Base-by-base conservation (phyloP, 2,888 invertebrate genomes). In the Cryptus viduatorius region DNA sequence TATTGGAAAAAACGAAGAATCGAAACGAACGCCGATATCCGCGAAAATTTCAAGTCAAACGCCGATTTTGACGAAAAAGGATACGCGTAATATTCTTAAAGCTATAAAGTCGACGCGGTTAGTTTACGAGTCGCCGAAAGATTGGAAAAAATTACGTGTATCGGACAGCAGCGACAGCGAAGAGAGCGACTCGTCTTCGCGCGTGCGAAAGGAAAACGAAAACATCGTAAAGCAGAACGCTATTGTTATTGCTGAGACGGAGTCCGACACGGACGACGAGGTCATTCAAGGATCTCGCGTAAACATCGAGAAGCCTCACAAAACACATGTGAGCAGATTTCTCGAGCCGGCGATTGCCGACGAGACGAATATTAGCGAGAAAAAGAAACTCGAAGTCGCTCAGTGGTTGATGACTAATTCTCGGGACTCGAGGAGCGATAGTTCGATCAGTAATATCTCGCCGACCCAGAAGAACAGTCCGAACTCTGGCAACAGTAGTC, bases 401-500 rank as follows among this genome's bases (percentile, higher is more conserved):
- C 84, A 90, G 14, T 94, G 94, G 94, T 86, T 94, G 31, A 79
- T 89, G 86, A 88, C 86, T 7, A 92, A 91, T 86, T 82, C 88
- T 0, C 78, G 87, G 3, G 89, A 89, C 10, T 87, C 89, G 3
- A 87, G 82, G 0, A 88, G 88, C 80, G 91, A 89, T 5, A 91
- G 89, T 78, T 91, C 92, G 14, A 75, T 88, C 16, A 91, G 91
- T 82, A 87, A 88, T 68, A 72, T 92, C 42, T 87, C 92, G 10
- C 86, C 87, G 5, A 91, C 89, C 67, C 89, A 87, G 31, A 89
- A 78, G 72, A 88, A 89, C 73, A 90, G 90, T 78, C 19, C 85
- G 29, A 91, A 89, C 67, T 93, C 93, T 46, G 93, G 93, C 4
- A 91, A 93, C 61, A 93, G 93, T 53, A 93, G 93, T 76, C 87